phyloP scores from a whole-genome alignment of 2,797 vertebrate species.

The Onychomys leucogaster region DNA sequence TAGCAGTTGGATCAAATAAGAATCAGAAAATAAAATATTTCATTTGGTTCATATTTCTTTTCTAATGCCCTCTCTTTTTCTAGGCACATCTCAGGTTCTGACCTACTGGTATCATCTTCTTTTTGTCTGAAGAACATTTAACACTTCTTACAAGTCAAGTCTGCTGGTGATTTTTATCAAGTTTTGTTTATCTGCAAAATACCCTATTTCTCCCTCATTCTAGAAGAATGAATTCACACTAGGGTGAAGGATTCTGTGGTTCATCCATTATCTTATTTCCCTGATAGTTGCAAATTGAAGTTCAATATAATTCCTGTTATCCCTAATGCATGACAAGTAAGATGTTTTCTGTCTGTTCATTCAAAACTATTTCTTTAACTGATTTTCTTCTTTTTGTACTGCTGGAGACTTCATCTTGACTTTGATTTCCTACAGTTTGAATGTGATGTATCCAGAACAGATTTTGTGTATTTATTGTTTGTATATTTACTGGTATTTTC shows the following conservation, averaged over 20 bases:
- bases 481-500: not conserved
- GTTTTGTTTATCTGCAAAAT: not conserved
- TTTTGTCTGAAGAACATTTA: not conserved
- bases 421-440: conserved; percentile 16
- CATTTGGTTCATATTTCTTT: not conserved
- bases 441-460: not conserved
- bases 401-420: not conserved
- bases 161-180: not conserved
- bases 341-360: not conserved
- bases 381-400: not conserved
- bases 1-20: not conserved
- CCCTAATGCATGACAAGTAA: not conserved
- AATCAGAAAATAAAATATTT: not conserved
- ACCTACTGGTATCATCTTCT: not conserved
- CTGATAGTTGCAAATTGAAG: not conserved
- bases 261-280: not conserved
- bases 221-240: conserved; percentile 27
- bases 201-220: not conserved
- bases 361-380: not conserved
- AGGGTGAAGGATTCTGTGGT: not conserved
- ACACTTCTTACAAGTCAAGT: not conserved
- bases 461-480: not conserved
- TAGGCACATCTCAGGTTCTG: not conserved
- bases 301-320: not conserved
- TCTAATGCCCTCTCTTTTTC: not conserved